phyloP scores from a whole-genome alignment of 2,113 vertebrate genomes.

The Grallaria varia region DNA sequence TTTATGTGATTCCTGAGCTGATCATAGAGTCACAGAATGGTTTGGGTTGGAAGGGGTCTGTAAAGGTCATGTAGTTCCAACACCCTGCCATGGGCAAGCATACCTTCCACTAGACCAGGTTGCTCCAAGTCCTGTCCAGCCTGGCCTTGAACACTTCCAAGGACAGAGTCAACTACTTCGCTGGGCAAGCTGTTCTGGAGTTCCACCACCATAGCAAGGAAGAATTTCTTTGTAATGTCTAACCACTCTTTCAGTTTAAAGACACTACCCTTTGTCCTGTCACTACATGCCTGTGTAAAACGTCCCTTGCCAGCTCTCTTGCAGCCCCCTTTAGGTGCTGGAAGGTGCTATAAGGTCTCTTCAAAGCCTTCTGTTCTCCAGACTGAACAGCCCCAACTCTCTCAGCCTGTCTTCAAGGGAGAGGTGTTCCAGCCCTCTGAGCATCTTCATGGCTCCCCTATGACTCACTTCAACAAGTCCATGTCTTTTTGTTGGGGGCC shows the following conservation, averaged over 20 bases:
- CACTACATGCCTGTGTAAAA: too few species aligned
- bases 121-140: not conserved
- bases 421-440: not conserved
- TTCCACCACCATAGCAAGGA: not conserved
- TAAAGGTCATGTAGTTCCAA: not conserved
- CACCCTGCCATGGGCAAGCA: not conserved
- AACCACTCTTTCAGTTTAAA: not conserved
- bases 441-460: not conserved
- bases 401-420: not conserved
- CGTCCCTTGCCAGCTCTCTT: not conserved
- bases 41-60: not conserved
- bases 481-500: not conserved
- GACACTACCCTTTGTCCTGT: not conserved
- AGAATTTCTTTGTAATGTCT: not conserved
- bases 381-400: not conserved
- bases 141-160: not conserved
- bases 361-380: not conserved
- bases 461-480: not conserved
- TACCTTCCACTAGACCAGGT: not conserved
- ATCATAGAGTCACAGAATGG: not conserved
- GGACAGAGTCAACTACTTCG: not conserved
- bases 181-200: not conserved
- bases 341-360: not conserved
- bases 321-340: not conserved
- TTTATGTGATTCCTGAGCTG: not conserved